phyloP scores from a whole-genome alignment of 2,888 invertebrate genomes.

The Deroplatys truncata region DNA sequence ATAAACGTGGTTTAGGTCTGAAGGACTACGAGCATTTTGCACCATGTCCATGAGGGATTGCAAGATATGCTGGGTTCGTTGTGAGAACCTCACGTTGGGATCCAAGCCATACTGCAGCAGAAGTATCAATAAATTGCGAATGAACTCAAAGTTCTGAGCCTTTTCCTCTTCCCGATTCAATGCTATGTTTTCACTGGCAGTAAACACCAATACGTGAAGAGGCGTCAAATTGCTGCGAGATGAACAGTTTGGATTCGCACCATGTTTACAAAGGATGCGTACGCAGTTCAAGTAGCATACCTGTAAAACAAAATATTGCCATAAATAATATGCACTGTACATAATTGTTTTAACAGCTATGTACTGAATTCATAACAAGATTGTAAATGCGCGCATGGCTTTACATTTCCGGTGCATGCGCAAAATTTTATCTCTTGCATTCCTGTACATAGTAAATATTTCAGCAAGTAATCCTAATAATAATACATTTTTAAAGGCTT shows the following conservation, averaged over 20 bases:
- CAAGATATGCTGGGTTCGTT: constrained; percentile 63
- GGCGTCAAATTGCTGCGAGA: constrained; percentile 65
- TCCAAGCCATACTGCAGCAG: constrained; percentile 65
- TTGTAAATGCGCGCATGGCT: too few relatives aligned
- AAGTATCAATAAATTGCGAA: constrained; percentile 60
- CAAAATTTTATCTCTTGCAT: too few relatives aligned
- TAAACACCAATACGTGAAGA: constrained; percentile 65
- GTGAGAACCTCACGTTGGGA: constrained; percentile 56
- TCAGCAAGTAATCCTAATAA: too few relatives aligned
- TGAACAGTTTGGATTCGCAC: constrained; percentile 70
- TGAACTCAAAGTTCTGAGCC: constrained; percentile 63
- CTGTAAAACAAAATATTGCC: constrained; percentile 41
- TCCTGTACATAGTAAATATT: too few relatives aligned
- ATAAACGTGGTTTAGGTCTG: constrained; percentile 65
- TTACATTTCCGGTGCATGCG: too few relatives aligned
- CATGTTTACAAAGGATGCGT: constrained; percentile 61
- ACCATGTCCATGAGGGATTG: constrained; percentile 65
- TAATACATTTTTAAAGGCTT: too few relatives aligned
- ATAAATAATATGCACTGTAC: background rate
- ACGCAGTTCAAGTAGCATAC: constrained; percentile 69
- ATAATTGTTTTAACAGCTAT: too few relatives aligned
- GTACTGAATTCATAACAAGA: too few relatives aligned
- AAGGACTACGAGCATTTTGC: constrained; percentile 60
- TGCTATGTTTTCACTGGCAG: constrained; percentile 66
- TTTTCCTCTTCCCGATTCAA: constrained; percentile 63